Percentiles rank a stretch among this genome's conserved stretches.
Evolutionary conservation across 2,888 invertebrate genomes (phyloP).

Genomic region (Pandemis corylana): DNA sequence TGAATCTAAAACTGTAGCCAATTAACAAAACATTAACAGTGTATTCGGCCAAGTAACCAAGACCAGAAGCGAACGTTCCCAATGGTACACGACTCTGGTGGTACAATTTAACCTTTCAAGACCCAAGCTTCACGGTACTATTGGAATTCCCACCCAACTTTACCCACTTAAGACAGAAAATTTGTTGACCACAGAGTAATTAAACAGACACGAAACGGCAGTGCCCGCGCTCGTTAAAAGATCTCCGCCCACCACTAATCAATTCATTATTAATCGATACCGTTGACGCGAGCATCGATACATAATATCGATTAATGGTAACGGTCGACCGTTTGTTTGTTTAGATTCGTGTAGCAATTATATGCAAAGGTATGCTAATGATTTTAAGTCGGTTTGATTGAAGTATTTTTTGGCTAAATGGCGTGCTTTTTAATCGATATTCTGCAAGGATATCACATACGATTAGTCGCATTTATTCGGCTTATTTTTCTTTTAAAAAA

Average conservation of each 20-base stretch:
- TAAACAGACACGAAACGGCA: constrained; percentile 38
- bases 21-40: constrained; percentile 18
- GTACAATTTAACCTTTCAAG: constrained; percentile 37
- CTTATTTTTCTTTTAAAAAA: too few relatives aligned
- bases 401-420: background rate
- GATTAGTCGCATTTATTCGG: too few relatives aligned
- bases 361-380: constrained; percentile 20
- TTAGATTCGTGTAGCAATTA: constrained; percentile 36
- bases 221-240: constrained; percentile 34
- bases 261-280: constrained; percentile 43
- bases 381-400: constrained; percentile 10
- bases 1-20: background rate
- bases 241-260: constrained; percentile 41
- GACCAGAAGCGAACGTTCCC: constrained; percentile 34
- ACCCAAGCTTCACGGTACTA: background rate
- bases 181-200: constrained; percentile 22
- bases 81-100: constrained; percentile 25
- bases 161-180: constrained; percentile 1
- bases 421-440: background rate
- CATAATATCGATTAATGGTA: constrained; percentile 40
- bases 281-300: constrained; percentile 39
- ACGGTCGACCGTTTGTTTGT: constrained; percentile 37
- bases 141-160: constrained; percentile 2
- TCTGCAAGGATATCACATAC: background rate
- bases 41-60: constrained; percentile 19